Conservation (phyloP, 2,113 vertebrate species). For the Cavia aperea region DNA sequence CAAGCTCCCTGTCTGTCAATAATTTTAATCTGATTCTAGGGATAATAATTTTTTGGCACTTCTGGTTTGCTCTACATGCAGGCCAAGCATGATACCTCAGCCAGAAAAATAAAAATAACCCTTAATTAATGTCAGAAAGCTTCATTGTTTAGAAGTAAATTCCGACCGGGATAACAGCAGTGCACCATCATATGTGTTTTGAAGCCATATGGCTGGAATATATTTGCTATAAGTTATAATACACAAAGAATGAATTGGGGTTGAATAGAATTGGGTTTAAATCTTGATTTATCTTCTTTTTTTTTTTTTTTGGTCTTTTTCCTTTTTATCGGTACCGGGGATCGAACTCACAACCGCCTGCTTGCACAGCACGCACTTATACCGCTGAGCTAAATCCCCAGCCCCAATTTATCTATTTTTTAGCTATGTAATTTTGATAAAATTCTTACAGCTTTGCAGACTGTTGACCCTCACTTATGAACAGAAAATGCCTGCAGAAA, state of each 20-base stretch:
- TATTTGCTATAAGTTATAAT: background rate
- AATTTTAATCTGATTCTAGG: background rate
- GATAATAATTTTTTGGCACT: slow-evolving; percentile 12
- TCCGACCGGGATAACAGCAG: background rate
- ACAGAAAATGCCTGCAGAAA: background rate
- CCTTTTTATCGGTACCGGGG: too few species aligned
- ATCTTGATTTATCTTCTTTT: background rate
- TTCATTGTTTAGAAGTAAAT: background rate
- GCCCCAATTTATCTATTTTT: background rate
- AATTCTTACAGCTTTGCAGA: background rate
- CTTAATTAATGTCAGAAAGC: background rate
- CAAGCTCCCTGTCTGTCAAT: background rate
- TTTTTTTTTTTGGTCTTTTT: too few species aligned
- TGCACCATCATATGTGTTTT: background rate
- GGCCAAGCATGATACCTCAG: background rate
- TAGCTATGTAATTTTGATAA: background rate
- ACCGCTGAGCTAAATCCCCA: too few species aligned
- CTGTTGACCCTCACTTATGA: background rate
- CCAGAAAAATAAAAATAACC: slow-evolving; percentile 26
- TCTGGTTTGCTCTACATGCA: background rate
- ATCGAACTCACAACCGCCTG: too few species aligned
- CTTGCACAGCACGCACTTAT: too few species aligned
- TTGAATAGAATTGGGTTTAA: background rate
- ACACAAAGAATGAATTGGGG: background rate
- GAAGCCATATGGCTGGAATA: background rate